These are phyloP conservation scores for Elachura formosa DNA, from an alignment of 2,113 vertebrate genomes.

Conservation along the genomic window DNA sequence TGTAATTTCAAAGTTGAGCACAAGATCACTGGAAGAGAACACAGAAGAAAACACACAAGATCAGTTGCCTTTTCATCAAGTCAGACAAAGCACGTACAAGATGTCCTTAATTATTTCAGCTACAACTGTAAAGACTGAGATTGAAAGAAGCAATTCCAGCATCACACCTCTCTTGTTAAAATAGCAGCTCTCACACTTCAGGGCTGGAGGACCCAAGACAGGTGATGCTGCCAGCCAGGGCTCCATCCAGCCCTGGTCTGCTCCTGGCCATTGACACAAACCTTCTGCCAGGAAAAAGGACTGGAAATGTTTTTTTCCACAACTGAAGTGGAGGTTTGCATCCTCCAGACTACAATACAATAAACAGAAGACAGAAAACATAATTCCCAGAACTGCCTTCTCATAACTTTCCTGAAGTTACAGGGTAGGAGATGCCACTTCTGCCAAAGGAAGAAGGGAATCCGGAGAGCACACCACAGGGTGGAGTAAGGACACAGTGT, in stretches of 20 bases:
- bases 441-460: not conserved
- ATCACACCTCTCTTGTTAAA: not conserved
- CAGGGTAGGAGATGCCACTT: not conserved
- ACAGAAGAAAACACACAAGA: not conserved
- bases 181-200: not conserved
- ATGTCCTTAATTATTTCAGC: not conserved
- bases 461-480: not conserved
- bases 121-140: not conserved
- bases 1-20: not conserved
- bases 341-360: not conserved
- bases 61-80: not conserved
- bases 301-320: not conserved
- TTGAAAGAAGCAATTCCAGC: not conserved
- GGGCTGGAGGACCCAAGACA: not conserved
- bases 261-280: not conserved
- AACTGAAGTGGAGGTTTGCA: not conserved
- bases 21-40: not conserved
- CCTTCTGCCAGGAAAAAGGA: not conserved
- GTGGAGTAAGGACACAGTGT: not conserved
- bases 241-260: not conserved
- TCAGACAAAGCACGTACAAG: not conserved
- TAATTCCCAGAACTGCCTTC: not conserved
- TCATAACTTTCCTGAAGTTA: not conserved
- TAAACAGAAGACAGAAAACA: accelerated
- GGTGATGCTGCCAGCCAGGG: not conserved